These are phyloP conservation scores for Cremastobaeus sp. DNA, from an alignment of 2,888 invertebrate genomes.

Conservation along the genomic window DNA sequence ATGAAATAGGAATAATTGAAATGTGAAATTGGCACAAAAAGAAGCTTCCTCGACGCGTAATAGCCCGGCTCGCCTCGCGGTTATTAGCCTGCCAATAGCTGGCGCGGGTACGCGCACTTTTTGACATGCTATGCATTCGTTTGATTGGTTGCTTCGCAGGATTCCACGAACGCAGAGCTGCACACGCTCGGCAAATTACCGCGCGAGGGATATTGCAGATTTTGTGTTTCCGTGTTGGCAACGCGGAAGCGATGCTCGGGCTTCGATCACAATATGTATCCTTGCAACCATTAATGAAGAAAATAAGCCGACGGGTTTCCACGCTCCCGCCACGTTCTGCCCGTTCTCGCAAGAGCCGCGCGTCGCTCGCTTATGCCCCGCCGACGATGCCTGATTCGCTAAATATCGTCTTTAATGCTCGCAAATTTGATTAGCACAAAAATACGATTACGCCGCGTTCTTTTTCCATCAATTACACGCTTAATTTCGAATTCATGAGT, in stretches of 20 bases:
- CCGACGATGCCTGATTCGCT: conserved; percentile 37
- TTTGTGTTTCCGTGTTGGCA: conserved; percentile 58
- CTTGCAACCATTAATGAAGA: conserved; percentile 43
- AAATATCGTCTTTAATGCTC: conserved; percentile 55
- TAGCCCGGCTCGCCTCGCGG: conserved; percentile 39
- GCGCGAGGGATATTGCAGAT: conserved; percentile 42
- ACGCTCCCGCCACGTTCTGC: conserved; percentile 25
- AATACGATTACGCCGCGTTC: conserved; percentile 21
- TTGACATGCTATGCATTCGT: conserved; percentile 56
- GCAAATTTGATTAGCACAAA: conserved; percentile 50
- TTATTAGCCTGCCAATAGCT: conserved; percentile 49
- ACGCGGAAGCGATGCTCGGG: conserved; percentile 55
- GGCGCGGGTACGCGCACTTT: conserved; percentile 48
- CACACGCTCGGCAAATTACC: conserved; percentile 56
- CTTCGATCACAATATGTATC: conserved; percentile 54
- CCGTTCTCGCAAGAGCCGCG: not conserved
- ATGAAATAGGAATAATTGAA: conserved; percentile 39
- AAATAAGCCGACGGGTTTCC: conserved; percentile 45
- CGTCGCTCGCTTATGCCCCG: conserved; percentile 14
- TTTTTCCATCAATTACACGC: conserved; percentile 51
- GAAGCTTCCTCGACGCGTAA: conserved; percentile 10
- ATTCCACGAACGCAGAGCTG: conserved; percentile 39
- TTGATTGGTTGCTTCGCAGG: conserved; percentile 47
- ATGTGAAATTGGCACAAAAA: conserved; percentile 15
- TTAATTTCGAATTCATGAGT: conserved; percentile 54